Base-by-base conservation (phyloP, 2,797 vertebrate genomes). In the Euthynnus affinis region DNA sequence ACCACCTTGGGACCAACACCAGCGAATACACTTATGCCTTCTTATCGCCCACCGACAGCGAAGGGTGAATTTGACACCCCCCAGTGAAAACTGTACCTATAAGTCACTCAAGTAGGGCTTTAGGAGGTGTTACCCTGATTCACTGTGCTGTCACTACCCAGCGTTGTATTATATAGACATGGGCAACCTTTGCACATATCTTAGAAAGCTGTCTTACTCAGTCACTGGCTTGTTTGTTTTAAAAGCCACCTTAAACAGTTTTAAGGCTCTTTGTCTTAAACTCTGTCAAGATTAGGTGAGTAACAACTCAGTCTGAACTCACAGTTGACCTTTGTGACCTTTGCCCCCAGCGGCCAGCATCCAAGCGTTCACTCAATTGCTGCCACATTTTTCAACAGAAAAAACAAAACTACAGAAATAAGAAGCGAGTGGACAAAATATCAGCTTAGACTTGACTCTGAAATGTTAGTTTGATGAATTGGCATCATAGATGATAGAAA, bases 261-360 rank as follows among this genome's bases (percentile, higher is more conserved):
- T 63, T 51, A 75, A 85, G 60, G 51, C 66, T 32, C 40, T 56
- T 17, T 8, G 66, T 66, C 74, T 81, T 78, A 74, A 88, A 90
- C 63, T 71, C 71, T 83, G 81, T 88, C 85, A 88, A 81, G 85
- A 88, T 84, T 85, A 90, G 74, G 68, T 87, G 84, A 94, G 83
- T 84, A 90, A 93, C 85, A 88, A 78, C 88, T 91, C 55, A 49
- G 82, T 66, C 74, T 83, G 84, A 84, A 72, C 85, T 79, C 85
- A 25, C 58, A 63, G 83, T 85, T 89, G 90, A 92, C 91, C 91
- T 88, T 63, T 63, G 60, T 63, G 84, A 93, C 92, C 92, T 88
- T 88, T 62, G 62, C 83, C 89, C 80, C 80, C 59, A 49, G 46
- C 63, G 85, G 72, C 60, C 73, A 77, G 78, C 77, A 82, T 76